Evolutionary conservation across 2,113 vertebrate species (phyloP).

Genomic region (Cephalopterus ornatus): DNA sequence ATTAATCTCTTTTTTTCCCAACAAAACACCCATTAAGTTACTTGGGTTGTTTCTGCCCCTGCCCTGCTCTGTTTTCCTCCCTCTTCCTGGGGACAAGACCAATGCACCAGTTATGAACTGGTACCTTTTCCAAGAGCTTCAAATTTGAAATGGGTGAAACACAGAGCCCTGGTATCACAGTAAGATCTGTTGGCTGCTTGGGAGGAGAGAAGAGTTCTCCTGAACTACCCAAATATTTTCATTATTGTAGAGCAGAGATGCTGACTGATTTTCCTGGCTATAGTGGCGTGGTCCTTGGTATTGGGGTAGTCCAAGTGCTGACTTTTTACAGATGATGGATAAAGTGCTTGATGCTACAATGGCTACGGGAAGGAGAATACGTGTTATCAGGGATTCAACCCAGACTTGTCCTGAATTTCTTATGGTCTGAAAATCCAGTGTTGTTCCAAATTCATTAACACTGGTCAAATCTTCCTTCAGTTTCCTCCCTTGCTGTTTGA

Average conservation of each 20-base stretch:
- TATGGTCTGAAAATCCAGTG: not conserved
- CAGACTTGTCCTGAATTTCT: not conserved
- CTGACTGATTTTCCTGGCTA: not conserved
- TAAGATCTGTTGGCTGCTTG: not conserved
- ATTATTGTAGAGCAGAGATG: not conserved
- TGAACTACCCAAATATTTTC: not conserved
- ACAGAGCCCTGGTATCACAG: not conserved
- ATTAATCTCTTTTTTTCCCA: not conserved
- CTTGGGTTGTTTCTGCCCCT: not conserved
- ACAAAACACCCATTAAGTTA: not conserved
- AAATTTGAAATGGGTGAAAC: not conserved
- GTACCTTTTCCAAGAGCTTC: not conserved
- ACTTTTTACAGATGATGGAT: not conserved
- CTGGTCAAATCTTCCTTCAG: not conserved
- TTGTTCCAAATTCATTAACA: not conserved
- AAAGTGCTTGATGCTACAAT: not conserved
- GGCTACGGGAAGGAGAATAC: not conserved
- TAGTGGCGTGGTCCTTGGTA: not conserved
- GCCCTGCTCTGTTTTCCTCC: not conserved
- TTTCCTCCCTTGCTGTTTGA: not conserved
- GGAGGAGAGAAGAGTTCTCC: not conserved
- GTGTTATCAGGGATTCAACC: not conserved
- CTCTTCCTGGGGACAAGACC: not conserved
- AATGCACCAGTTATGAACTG: not conserved
- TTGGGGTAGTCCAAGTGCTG: not conserved